Base-by-base conservation (phyloP, 2,797 vertebrate genomes). In the Darevskia mixta region DNA sequence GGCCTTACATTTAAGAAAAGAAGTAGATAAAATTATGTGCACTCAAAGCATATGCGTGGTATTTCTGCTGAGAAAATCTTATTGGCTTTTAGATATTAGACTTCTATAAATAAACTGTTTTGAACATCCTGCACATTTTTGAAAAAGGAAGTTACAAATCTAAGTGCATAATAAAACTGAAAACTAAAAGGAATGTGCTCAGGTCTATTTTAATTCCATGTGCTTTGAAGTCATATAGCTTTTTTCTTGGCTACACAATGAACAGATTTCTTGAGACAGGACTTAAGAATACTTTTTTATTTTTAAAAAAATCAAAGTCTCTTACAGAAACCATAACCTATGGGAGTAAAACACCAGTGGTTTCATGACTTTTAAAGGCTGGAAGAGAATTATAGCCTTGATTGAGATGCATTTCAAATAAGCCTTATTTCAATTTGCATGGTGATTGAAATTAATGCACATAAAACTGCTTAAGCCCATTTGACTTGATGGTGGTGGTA, bases 361-460 rank as follows among this genome's bases (percentile, higher is more conserved):
- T 93, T 95, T 94, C 88, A 79, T 76, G 87, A 90, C 92, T 93
- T 87, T 88, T 92, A 90, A 91, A 94, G 83, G 78, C 92, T 94
- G 90, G 89, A 73, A 85, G 71, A 84, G 92, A 95, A 93, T 94
- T 96, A 87, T 23, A 90, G 64, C 69, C 88, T 86, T 91, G 92
- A 94, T 93, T 94, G 88, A 94, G 84, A 92, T 89, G 90, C 88
- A 87, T 94, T 94, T 93, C 92, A 87, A 94, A 88, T 83, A 81
- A 95, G 64, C 83, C 80, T 93, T 95, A 92, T 93, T 95, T 94
- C 94, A 86, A 93, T 93, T 91, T 91, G 81, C 87, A 83, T 87
- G 87, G 82, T 88, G 89, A 93, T 94, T 32, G 1, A 86, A 91
- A 94, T 94, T 94, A 95, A 94, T 92, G 85, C 81, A 82, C 89